Percentiles rank a stretch among this genome's conserved stretches.
Evolutionary conservation across 2,888 invertebrate species (phyloP).

Genomic region (Amiota mariae): DNA sequence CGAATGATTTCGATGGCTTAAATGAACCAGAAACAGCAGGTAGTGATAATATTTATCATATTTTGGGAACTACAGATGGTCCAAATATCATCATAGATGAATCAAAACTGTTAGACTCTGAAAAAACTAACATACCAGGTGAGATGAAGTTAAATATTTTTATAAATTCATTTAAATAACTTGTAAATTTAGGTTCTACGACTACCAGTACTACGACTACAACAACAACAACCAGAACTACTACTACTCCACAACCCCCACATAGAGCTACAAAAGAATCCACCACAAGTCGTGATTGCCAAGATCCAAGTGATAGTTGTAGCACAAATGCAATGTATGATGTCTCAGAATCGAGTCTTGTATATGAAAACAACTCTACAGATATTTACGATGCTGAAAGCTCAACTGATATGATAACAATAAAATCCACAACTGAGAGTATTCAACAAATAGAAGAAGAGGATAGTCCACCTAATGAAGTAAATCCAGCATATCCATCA

Average conservation of each 20-base stretch:
- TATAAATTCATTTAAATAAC: background rate
- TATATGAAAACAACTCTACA: constrained; percentile 7
- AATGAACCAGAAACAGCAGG: constrained; percentile 68
- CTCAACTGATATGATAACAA: constrained; percentile 40
- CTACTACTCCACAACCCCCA: background rate
- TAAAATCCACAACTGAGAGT: constrained; percentile 29
- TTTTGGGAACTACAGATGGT: constrained; percentile 66
- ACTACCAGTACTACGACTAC: background rate
- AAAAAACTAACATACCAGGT: background rate
- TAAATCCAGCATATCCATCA: constrained; percentile 76
- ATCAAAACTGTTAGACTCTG: background rate
- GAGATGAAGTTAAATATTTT: background rate
- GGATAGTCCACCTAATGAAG: constrained; percentile 60
- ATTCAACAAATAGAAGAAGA: constrained; percentile 62
- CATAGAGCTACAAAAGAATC: background rate
- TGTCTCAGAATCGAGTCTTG: background rate
- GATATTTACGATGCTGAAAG: background rate
- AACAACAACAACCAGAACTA: background rate
- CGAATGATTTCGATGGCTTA: constrained; percentile 50
- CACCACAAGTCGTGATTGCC: too few relatives aligned
- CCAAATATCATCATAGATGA: constrained; percentile 46
- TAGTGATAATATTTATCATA: constrained; percentile 68
- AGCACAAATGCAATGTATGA: too few relatives aligned
- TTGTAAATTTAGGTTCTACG: background rate
- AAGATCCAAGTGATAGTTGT: too few relatives aligned